Evolutionary conservation across 2,797 vertebrate species (phyloP).

Genomic region (Hyperoplus lanceolatus): DNA sequence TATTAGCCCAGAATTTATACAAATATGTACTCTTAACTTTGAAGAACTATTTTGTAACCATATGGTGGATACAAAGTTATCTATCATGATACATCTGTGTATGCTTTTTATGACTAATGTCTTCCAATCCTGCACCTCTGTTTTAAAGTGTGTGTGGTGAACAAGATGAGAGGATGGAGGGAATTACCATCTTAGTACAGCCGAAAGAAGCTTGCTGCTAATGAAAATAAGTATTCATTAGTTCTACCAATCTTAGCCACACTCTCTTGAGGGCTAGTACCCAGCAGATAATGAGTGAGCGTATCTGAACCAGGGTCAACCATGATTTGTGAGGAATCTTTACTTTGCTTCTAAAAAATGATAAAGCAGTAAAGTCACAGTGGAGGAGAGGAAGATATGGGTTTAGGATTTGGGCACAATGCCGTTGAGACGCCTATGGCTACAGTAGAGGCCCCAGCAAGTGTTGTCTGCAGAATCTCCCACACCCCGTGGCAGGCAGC

Average conservation of each 20-base stretch:
- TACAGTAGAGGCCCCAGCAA: conserved; percentile 61
- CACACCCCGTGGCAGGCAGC: conserved; percentile 54
- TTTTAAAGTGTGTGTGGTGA: conserved; percentile 36
- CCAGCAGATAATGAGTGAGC: conserved; percentile 31
- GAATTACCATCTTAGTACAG: conserved; percentile 69
- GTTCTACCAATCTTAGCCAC: conserved; percentile 68
- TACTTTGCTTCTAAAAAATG: conserved; percentile 17
- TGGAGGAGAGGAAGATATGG: conserved; percentile 15
- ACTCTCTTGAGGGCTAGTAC: conserved; percentile 54
- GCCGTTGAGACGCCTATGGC: conserved; percentile 59
- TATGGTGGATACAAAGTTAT: conserved; percentile 16
- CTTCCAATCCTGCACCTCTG: conserved; percentile 13
- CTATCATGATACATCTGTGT: not conserved
- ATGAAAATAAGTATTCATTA: conserved; percentile 75
- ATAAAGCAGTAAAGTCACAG: conserved; percentile 18
- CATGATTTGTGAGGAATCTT: conserved; percentile 26
- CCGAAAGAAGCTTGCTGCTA: conserved; percentile 59
- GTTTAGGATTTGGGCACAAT: conserved; percentile 41
- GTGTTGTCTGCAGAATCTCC: conserved; percentile 58
- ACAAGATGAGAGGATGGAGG: conserved; percentile 48
- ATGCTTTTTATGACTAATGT: conserved; percentile 17
- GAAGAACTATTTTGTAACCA: conserved; percentile 8
- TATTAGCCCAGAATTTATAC: conserved; percentile 3
- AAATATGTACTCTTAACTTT: not conserved
- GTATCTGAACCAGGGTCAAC: conserved; percentile 50